phyloP scores from a whole-genome alignment of 2,888 invertebrate species.

The Branchellion lobata region DNA sequence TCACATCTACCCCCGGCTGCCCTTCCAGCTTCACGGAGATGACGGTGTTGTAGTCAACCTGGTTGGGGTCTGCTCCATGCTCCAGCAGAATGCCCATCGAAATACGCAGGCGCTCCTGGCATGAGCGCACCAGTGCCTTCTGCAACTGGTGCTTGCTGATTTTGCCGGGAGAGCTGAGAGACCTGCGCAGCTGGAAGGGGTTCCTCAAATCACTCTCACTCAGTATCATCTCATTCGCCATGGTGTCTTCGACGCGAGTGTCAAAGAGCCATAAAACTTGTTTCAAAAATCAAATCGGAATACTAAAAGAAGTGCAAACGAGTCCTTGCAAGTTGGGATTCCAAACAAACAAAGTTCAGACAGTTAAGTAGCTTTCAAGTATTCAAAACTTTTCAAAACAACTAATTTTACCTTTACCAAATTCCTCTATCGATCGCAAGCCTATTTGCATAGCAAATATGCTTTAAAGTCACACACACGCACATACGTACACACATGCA shows the following conservation, averaged over 20 bases:
- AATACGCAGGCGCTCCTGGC: neutral
- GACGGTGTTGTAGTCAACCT: neutral
- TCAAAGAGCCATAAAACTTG: too few species aligned
- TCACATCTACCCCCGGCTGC: neutral
- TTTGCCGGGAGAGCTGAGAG: neutral
- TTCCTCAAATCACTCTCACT: neutral
- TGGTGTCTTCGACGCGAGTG: too few species aligned
- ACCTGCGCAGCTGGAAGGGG: neutral
- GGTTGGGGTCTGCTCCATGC: neutral
- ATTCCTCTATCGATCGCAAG: too few species aligned
- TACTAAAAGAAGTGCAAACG: too few species aligned
- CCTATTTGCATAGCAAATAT: too few species aligned
- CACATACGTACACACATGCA: constrained; percentile 12
- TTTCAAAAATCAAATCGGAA: too few species aligned
- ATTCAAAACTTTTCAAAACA: too few species aligned
- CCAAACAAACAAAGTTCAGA: too few species aligned
- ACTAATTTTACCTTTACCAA: too few species aligned
- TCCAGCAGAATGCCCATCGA: neutral
- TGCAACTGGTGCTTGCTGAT: neutral
- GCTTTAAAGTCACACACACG: neutral
- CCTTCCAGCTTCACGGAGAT: neutral
- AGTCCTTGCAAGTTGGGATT: too few species aligned
- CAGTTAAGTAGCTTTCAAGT: too few species aligned
- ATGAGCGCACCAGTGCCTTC: neutral
- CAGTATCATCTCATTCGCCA: constrained; percentile 2